Percentiles rank a stretch among this genome's conserved stretches.
Conservation (phyloP, 2,888 invertebrate species). For the Automeris io region DNA sequence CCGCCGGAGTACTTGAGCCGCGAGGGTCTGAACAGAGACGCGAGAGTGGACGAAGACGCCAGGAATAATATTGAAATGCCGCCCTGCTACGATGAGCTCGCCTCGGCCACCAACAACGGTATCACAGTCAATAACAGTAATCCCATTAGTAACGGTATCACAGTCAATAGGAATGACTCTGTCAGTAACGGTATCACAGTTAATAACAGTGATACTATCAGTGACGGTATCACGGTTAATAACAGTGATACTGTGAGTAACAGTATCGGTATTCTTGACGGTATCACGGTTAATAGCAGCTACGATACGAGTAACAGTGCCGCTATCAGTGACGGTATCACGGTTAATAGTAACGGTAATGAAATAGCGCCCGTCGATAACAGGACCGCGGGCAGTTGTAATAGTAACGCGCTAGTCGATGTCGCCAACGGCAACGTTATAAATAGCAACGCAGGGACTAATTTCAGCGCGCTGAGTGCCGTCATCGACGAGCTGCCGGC, state of each 20-base stretch:
- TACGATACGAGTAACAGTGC: conserved; percentile 8
- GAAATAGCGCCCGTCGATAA: too few species aligned
- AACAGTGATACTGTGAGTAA: conserved; percentile 6
- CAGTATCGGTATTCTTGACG: conserved; percentile 11
- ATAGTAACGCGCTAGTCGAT: conserved; percentile 10
- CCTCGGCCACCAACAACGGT: conserved; percentile 17
- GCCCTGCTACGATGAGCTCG: conserved; percentile 56
- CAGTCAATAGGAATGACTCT: conserved; percentile 10
- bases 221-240: conserved; percentile 11
- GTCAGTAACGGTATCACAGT: conserved; percentile 8
- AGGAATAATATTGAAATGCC: conserved; percentile 58
- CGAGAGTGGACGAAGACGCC: conserved; percentile 42
- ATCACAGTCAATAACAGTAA: conserved; percentile 5
- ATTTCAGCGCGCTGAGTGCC: conserved; percentile 34
- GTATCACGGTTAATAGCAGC: conserved; percentile 8
- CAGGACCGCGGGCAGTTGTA: conserved; percentile 12
- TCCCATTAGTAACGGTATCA: conserved; percentile 8
- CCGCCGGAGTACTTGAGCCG: conserved; percentile 61
- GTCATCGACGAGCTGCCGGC: conserved; percentile 63
- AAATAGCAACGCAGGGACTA: conserved; percentile 12
- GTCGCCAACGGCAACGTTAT: conserved; percentile 15
- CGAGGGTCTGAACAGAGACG: conserved; percentile 33
- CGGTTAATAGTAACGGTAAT: too few species aligned
- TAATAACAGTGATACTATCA: conserved; percentile 11
- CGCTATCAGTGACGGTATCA: not conserved